Evolutionary conservation across 2,113 vertebrate genomes (phyloP).

Genomic region (Apodemus speciosus): DNA sequence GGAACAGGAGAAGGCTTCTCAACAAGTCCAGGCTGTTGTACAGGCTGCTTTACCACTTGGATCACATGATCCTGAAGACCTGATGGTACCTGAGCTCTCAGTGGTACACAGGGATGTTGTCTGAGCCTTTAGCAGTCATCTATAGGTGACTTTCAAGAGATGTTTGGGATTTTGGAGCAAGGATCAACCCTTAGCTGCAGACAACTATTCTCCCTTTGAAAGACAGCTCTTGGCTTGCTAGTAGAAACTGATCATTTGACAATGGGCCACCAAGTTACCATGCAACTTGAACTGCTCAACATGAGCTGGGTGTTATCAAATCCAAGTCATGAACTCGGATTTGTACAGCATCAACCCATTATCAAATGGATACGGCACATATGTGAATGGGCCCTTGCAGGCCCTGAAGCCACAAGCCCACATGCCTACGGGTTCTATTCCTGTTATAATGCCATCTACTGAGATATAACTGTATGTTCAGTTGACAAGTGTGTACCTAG

Average conservation of each 20-base stretch:
- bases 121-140: not conserved
- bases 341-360: not conserved
- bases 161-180: not conserved
- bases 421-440: not conserved
- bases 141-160: not conserved
- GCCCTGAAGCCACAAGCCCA: not conserved
- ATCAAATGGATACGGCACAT: no score
- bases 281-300: not conserved
- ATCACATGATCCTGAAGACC: not conserved
- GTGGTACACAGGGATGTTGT: not conserved
- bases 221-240: not conserved
- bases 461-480: not conserved
- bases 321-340: not conserved
- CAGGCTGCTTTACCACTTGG: not conserved
- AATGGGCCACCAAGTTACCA: not conserved
- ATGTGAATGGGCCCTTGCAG: not conserved
- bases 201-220: not conserved
- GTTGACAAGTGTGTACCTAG: not conserved
- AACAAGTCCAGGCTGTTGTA: not conserved
- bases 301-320: not conserved
- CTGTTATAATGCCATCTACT: not conserved
- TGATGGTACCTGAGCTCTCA: not conserved
- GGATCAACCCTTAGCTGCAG: not conserved
- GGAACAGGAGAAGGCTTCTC: not conserved
- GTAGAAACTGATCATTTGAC: not conserved